phyloP scores from a whole-genome alignment of 2,888 invertebrate genomes.

The Ellobium chinense region DNA sequence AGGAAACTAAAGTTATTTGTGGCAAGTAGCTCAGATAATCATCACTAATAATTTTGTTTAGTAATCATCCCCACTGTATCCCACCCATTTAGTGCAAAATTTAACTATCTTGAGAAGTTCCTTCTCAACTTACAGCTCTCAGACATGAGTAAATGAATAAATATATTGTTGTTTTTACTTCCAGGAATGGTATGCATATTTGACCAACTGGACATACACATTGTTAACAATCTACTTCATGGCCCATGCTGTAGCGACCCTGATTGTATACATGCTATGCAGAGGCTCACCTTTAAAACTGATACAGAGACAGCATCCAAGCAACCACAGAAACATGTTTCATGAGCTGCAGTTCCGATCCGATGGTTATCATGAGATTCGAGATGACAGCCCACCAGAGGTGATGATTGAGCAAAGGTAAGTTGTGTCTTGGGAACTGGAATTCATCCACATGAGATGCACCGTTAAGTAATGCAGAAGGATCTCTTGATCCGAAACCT shows the following conservation, averaged over 20 bases:
- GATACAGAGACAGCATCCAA: slow-evolving; percentile 30
- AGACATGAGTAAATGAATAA: too few relatives aligned
- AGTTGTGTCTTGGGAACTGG: too few relatives aligned
- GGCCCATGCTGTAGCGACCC: slow-evolving; percentile 45
- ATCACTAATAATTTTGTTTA: not conserved
- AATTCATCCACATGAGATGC: too few relatives aligned
- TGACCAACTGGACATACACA: slow-evolving; percentile 53
- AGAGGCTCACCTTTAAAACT: slow-evolving; percentile 20
- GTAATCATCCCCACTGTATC: too few relatives aligned
- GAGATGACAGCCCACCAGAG: not conserved
- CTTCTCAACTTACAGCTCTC: too few relatives aligned
- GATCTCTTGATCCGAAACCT: too few relatives aligned
- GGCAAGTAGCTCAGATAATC: too few relatives aligned
- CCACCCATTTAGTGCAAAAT: not conserved
- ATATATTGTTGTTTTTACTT: too few relatives aligned
- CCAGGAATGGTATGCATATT: slow-evolving; percentile 45
- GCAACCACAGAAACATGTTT: slow-evolving; percentile 57
- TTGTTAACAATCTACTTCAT: slow-evolving; percentile 47
- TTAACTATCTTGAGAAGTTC: not conserved
- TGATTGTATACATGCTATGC: slow-evolving; percentile 23
- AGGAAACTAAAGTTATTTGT: too few relatives aligned
- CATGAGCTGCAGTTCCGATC: slow-evolving; percentile 24
- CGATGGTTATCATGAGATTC: slow-evolving; percentile 22
- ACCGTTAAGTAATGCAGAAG: too few relatives aligned
- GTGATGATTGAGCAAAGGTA: slow-evolving; percentile 15